A percentile compares a stretch with the other conserved stretches of the same genome.
Evolutionary conservation across 2,888 invertebrate species (phyloP).

Genomic region (Scaptomyza caliginosa): DNA sequence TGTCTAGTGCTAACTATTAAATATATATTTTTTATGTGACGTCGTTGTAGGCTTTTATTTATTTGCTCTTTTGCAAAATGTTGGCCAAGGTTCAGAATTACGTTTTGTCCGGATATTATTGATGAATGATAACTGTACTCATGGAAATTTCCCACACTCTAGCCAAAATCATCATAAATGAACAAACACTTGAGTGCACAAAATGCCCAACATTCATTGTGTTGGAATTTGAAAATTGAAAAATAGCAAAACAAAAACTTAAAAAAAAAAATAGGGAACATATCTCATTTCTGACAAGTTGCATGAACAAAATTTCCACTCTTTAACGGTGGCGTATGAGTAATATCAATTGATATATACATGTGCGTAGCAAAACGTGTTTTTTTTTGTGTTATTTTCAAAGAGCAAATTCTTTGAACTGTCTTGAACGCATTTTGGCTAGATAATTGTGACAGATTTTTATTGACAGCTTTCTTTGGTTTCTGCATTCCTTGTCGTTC

Average conservation of each 20-base stretch:
- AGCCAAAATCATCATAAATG: not conserved
- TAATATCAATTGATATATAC: constrained; percentile 30
- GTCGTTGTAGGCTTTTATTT: too few relatives aligned
- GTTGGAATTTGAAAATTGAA: constrained; percentile 20
- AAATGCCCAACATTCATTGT: constrained; percentile 27
- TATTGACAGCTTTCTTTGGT: constrained; percentile 44
- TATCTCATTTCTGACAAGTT: constrained; percentile 38
- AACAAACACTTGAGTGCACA: not conserved
- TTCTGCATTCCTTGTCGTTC: constrained; percentile 4
- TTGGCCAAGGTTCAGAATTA: constrained; percentile 46
- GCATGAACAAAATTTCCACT: constrained; percentile 30
- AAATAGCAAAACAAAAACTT: too few relatives aligned
- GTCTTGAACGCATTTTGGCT: constrained; percentile 14
- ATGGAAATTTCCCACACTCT: constrained; percentile 7
- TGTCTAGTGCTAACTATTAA: constrained; percentile 47
- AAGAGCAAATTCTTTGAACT: constrained; percentile 27
- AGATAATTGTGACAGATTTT: constrained; percentile 43
- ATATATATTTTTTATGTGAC: not conserved
- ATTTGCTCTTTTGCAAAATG: too few relatives aligned
- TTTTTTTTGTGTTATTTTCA: constrained; percentile 17
- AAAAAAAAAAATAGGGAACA: not conserved
- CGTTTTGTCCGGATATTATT: constrained; percentile 11
- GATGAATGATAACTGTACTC: not conserved
- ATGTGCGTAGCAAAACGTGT: not conserved
- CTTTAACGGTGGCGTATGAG: constrained; percentile 43